Evolutionary conservation across 1,140 invertebrate species (phyloP), one percentile per base, ranked within the genome.

Genomic region (Neoseiulus cucumeris): DNA sequence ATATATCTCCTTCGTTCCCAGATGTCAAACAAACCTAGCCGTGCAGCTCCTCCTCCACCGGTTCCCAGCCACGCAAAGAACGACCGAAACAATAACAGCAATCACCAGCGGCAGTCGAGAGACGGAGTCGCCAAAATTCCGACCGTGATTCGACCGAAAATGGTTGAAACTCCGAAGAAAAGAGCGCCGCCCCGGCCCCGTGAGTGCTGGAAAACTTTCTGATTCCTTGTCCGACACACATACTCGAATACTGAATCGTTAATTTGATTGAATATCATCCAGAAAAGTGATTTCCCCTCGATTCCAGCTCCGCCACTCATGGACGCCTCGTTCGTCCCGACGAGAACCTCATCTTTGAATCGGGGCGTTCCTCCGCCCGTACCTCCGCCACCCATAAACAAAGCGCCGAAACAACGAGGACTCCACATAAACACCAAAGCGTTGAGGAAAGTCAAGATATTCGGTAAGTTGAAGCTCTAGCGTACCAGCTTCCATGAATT

Each of bases 51-150:
- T 29, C 51, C 51, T 18, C 51, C 51, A 18, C 51, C 51, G 9
- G 51, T 59, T 14, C 51, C 51, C 5, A 59, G 22, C 33, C 51
- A 59, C 51, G 51, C 51, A 25, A 25, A 25, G 6, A n/a, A 59
- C 22, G 51, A 59, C 22, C 51, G 51, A 25, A 59, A 59, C 51
- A 59, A 59, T 59, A 59, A 59, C 51, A 25, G 51, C 33, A 39
- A 39, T 39, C 33, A 39, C 9, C 33, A 39, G 33, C 33, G 33
- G 33, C 33, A 39, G 9, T 4, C 33, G 51, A 25, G 51, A 20
- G 22, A 17, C 25, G 22, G 25, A 4, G 22, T 33, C 14, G 51
- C 17, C 4, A 59, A 59, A 20, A 59, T 59, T 14, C 51, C 51
- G 6, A 59, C 51, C 14, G 51, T 59, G 14, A 59, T 59, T 33